phyloP scores from a whole-genome alignment of 2,113 vertebrate species.

The Aldabrachelys gigantea region DNA sequence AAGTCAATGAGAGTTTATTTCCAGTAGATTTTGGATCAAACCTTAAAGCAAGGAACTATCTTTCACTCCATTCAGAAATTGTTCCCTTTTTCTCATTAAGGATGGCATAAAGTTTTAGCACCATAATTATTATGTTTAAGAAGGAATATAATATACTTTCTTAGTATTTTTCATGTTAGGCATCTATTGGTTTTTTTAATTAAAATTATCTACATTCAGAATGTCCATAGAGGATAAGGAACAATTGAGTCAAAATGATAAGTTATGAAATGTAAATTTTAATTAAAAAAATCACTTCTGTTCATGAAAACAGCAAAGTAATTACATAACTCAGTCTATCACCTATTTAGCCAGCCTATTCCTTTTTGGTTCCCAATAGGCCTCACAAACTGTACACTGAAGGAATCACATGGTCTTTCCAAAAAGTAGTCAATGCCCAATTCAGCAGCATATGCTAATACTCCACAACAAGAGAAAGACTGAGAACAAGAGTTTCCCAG shows the following conservation, averaged over 20 bases:
- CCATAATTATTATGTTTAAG: slow-evolving; percentile 35
- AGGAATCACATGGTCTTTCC: background rate
- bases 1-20: background rate
- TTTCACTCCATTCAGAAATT: background rate
- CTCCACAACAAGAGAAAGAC: background rate
- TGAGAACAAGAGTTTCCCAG: background rate
- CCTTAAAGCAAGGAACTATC: background rate
- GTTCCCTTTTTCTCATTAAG: slow-evolving; percentile 18
- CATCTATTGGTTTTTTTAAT: slow-evolving; percentile 43
- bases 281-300: slow-evolving; percentile 3
- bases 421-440: background rate
- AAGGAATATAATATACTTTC: slow-evolving; percentile 25
- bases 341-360: background rate
- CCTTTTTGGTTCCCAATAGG: background rate
- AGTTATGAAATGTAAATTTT: slow-evolving; percentile 24
- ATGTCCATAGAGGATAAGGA: slow-evolving; percentile 17
- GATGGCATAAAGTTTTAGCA: slow-evolving; percentile 21
- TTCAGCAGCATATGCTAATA: background rate
- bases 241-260: slow-evolving; percentile 32
- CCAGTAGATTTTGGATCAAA: slow-evolving; percentile 14
- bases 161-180: slow-evolving; percentile 35
- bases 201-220: slow-evolving; percentile 46
- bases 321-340: background rate
- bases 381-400: background rate
- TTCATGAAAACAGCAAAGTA: background rate